phyloP scores from a whole-genome alignment of 2,888 invertebrate species.

The Hyles lineata region DNA sequence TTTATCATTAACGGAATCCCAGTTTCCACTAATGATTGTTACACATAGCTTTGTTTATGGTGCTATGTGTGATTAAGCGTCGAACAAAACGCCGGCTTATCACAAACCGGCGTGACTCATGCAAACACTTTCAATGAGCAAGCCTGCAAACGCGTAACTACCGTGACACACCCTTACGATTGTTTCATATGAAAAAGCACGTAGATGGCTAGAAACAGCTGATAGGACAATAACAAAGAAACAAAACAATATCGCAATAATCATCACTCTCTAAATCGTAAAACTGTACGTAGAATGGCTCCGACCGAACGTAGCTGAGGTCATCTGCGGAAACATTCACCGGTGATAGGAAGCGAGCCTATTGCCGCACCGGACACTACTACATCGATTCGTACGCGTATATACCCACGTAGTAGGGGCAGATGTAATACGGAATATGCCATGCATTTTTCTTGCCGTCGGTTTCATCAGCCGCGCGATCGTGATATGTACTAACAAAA shows the following conservation, averaged over 20 bases:
- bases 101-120: constrained; percentile 53
- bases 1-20: constrained; percentile 21
- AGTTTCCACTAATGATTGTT: constrained; percentile 6
- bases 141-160: constrained; percentile 25
- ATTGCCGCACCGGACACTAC: constrained; percentile 4
- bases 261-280: background rate
- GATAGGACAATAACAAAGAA: background rate
- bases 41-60: constrained; percentile 21
- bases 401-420: background rate
- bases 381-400: background rate
- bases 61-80: constrained; percentile 44
- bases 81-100: constrained; percentile 58
- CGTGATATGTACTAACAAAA: constrained; percentile 14
- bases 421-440: background rate
- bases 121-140: constrained; percentile 42
- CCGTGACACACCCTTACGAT: constrained; percentile 30
- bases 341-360: constrained; percentile 20
- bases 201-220: constrained; percentile 3
- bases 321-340: constrained; percentile 22
- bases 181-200: constrained; percentile 16
- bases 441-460: constrained; percentile 16
- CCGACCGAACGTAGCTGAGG: background rate
- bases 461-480: constrained; percentile 23
- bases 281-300: background rate
- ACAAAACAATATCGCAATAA: constrained; percentile 5